Percentiles rank a stretch among this genome's conserved stretches.
Evolutionary conservation across 2,113 vertebrate species (phyloP).

Genomic region (Misgurnus mizolepis): DNA sequence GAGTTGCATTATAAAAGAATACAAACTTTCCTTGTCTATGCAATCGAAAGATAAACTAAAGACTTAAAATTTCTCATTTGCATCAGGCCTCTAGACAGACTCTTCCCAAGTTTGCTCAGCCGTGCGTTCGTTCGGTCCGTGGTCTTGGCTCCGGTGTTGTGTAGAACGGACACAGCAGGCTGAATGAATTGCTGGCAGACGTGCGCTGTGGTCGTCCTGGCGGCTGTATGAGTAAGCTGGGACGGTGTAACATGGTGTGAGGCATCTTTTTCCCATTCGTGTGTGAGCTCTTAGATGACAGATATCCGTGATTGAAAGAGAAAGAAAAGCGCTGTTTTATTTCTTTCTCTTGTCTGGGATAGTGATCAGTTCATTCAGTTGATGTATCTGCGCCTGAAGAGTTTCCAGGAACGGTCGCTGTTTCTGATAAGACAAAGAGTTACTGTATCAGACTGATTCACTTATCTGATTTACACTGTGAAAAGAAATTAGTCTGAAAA

Average conservation of each 20-base stretch:
- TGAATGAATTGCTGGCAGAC: slow-evolving; percentile 34
- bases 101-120: not conserved
- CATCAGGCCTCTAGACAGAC: not conserved
- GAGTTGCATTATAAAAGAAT: too few relatives aligned
- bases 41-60: too few relatives aligned
- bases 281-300: slow-evolving; percentile 9
- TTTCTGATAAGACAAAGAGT: not conserved
- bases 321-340: slow-evolving; percentile 4
- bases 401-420: not conserved
- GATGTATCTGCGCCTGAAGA: not conserved
- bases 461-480: not conserved
- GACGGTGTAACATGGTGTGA: not conserved
- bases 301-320: not conserved
- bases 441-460: not conserved
- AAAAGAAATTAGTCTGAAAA: too few relatives aligned
- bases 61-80: not conserved
- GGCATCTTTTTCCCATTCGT: not conserved
- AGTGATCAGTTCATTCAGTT: not conserved
- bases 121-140: not conserved
- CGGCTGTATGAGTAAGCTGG: slow-evolving; percentile 12
- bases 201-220: slow-evolving; percentile 24
- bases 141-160: slow-evolving; percentile 28
- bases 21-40: too few relatives aligned
- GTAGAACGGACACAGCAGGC: not conserved
- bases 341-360: not conserved